Conservation (phyloP, 2,888 invertebrate genomes). For the Uropetala carovei region DNA sequence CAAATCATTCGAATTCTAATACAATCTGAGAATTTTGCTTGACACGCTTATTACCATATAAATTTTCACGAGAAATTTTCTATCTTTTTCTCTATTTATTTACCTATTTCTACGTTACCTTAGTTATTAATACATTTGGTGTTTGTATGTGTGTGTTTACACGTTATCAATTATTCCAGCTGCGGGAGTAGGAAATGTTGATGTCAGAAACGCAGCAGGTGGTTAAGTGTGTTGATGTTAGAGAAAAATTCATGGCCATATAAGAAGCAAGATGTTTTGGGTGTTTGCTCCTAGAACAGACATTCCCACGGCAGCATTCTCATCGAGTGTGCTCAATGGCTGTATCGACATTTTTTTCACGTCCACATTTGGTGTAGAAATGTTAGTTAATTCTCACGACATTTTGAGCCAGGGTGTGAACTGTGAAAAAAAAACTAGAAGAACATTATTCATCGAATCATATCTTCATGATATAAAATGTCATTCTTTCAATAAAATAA, state of each 20-base stretch:
- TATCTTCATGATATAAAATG: constrained; percentile 50
- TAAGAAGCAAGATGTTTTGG: not conserved
- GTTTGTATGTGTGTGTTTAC: constrained; percentile 25
- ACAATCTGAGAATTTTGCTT: not conserved
- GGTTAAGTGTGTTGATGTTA: constrained; percentile 19
- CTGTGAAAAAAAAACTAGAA: not conserved
- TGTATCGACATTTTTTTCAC: not conserved
- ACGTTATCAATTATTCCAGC: not conserved
- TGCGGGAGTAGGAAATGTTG: not conserved
- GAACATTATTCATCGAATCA: constrained; percentile 21
- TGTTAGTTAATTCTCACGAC: not conserved
- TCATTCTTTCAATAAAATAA: constrained; percentile 52
- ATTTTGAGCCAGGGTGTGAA: not conserved
- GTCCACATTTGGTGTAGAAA: not conserved
- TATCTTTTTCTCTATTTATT: not conserved
- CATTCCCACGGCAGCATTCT: not conserved
- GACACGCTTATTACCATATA: not conserved
- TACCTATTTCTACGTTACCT: not conserved
- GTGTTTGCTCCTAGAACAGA: not conserved
- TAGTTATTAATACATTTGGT: not conserved
- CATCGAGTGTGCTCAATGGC: not conserved
- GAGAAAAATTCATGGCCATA: not conserved
- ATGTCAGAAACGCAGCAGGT: constrained; percentile 1
- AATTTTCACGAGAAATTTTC: not conserved
- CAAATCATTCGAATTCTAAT: not conserved